Base-by-base conservation (phyloP, 2,113 vertebrate genomes). In the Oreochromis niloticus region DNA sequence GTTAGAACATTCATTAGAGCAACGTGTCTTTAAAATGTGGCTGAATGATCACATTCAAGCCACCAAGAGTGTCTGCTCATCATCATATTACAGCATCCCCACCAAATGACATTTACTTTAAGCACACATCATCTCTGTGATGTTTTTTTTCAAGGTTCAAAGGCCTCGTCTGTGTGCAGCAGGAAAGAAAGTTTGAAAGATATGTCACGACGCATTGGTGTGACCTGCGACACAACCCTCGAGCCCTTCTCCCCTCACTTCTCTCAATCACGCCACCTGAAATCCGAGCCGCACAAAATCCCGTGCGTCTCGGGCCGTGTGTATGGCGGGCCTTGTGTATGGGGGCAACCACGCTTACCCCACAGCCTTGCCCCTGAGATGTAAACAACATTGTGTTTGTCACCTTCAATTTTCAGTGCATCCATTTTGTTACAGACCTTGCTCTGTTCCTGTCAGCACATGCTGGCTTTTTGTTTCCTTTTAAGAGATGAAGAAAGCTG, bases 371-470 rank as follows among this genome's bases (percentile, higher is more conserved):
- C 89, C 93, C 68, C 66, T 36, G 81, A 88, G 50, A 89, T 89
- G 88, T 93, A 95, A 95, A 94, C 94, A 95, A 93, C 89, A 94
- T 94, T 94, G 91, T 93, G 91, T 95, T 95, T 95, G 94, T 95
- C 96, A 94, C 93, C 85, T 95, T 90, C 85, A 88, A 95, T 96
- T 96, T 95, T 13, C 61, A 30, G 63, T 79, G 75, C 73, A 61
- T 89, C 92, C 85, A 85, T 93, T 95, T 89, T 92, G 87, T 85
- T 94, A 94, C 95, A 96, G 90, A 92, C 81, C 89, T 73, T 12
- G 66, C 91, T 95, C 92, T 95, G 93, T 95, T 95, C 83, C 89
- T 88, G 91, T 94, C 90, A 81, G 86, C 43, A 43, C 82, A 73
- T 52, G 89, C 82, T 46, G 27, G 84, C 55, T 90, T 92, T 93